A percentile compares a stretch with the other conserved stretches of the same genome.
phyloP scores from a whole-genome alignment of 2,888 invertebrate genomes.

The Sphaerophoria taeniata region DNA sequence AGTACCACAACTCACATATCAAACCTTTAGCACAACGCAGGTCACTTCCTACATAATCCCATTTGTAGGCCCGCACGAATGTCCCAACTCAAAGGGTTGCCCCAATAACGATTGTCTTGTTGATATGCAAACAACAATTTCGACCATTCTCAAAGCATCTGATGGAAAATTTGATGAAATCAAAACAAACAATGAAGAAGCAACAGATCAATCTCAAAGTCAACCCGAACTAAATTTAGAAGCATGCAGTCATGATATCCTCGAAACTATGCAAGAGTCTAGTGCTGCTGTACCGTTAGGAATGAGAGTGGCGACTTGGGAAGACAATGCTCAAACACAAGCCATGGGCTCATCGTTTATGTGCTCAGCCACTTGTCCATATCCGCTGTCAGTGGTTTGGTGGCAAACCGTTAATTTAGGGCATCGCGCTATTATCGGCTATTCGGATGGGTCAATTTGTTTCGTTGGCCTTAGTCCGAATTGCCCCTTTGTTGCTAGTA shows the following conservation, averaged over 20 bases:
- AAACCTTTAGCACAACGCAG: constrained; percentile 80
- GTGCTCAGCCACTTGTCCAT: constrained; percentile 82
- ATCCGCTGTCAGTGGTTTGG: constrained; percentile 88
- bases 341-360: constrained; percentile 80
- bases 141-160: constrained; percentile 40
- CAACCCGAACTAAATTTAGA: constrained; percentile 65
- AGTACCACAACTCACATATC: constrained; percentile 76
- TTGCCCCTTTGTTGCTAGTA: constrained; percentile 83
- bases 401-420: constrained; percentile 90
- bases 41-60: constrained; percentile 83
- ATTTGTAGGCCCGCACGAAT: constrained; percentile 83
- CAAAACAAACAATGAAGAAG: constrained; percentile 39
- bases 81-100: constrained; percentile 82
- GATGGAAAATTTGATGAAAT: constrained; percentile 39
- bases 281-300: constrained; percentile 36
- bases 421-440: constrained; percentile 88
- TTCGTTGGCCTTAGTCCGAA: constrained; percentile 83
- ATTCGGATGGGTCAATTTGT: constrained; percentile 85
- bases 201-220: constrained; percentile 31
- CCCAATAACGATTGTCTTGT: constrained; percentile 79
- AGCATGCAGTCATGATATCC: constrained; percentile 79
- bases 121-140: background rate
- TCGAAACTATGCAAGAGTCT: constrained; percentile 79
- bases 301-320: constrained; percentile 75
- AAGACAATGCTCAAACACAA: constrained; percentile 76